phyloP scores from a whole-genome alignment of 2,888 invertebrate genomes.

The Saturnia japonica region DNA sequence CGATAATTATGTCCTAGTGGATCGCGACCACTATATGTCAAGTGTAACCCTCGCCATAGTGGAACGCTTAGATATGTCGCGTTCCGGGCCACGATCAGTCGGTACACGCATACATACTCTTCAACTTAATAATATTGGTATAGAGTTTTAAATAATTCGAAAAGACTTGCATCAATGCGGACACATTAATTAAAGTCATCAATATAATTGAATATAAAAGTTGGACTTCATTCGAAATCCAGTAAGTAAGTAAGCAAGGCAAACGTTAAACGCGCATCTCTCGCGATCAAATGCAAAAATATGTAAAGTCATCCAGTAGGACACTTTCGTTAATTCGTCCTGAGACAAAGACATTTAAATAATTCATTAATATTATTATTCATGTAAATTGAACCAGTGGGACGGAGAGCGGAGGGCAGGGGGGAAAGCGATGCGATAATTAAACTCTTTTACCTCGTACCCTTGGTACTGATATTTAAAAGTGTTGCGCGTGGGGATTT shows the following conservation, averaged over 20 bases:
- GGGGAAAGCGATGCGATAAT: conserved; percentile 1
- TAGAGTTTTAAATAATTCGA: neutral
- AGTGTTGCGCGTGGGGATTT: conserved; percentile 26
- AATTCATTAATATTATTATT: conserved; percentile 59
- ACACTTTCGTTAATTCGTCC: conserved; percentile 52
- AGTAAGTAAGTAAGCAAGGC: neutral
- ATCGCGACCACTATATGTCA: no score
- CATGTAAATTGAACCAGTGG: conserved; percentile 50
- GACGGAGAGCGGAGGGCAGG: neutral
- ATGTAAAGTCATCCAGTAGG: conserved; percentile 49
- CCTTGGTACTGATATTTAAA: neutral
- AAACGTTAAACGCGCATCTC: neutral
- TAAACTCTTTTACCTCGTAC: conserved; percentile 19
- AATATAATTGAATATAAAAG: neutral
- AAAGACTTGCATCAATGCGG: neutral
- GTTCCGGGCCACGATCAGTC: no score
- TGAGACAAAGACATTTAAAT: conserved; percentile 50
- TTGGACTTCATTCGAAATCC: neutral
- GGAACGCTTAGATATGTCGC: no score
- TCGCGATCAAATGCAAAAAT: conserved; percentile 48
- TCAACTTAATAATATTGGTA: no score
- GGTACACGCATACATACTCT: no score
- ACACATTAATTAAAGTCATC: neutral
- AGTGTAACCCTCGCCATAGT: no score
- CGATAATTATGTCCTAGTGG: no score